These are phyloP conservation scores for Pentalonia nigronervosa DNA, from an alignment of 1,140 invertebrate genomes.

Conservation along the genomic window DNA sequence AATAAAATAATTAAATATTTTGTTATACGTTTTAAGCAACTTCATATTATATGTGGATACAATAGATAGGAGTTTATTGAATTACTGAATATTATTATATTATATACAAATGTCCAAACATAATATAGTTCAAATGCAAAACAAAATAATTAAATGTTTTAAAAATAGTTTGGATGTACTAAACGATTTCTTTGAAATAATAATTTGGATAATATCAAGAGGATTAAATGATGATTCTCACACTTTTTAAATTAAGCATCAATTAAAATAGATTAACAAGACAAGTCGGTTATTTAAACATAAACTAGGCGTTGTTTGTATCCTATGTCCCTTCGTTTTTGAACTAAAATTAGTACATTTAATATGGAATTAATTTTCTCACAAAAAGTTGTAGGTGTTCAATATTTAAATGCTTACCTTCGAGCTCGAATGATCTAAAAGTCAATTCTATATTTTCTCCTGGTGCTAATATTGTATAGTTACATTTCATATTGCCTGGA, in stretches of 20 bases:
- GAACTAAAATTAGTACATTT: not conserved
- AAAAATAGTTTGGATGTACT: not conserved
- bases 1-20: not conserved
- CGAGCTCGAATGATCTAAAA: slow-evolving; percentile 37
- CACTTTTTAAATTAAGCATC: too few species aligned
- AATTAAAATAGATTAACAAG: too few species aligned
- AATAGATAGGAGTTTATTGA: not conserved
- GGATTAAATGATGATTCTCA: not conserved
- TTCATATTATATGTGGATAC: not conserved
- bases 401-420: not conserved
- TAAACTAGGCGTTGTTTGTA: not conserved
- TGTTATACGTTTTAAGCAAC: not conserved
- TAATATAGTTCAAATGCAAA: not conserved
- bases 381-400: not conserved
- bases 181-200: not conserved
- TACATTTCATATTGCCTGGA: not conserved
- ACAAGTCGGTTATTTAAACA: not conserved
- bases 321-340: not conserved
- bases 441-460: not conserved
- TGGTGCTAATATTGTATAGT: not conserved
- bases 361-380: not conserved
- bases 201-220: not conserved
- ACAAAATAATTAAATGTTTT: not conserved
- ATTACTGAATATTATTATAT: not conserved
- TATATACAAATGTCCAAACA: not conserved